phyloP scores from a whole-genome alignment of 2,797 vertebrate genomes.

The Sebastes melanostomus region DNA sequence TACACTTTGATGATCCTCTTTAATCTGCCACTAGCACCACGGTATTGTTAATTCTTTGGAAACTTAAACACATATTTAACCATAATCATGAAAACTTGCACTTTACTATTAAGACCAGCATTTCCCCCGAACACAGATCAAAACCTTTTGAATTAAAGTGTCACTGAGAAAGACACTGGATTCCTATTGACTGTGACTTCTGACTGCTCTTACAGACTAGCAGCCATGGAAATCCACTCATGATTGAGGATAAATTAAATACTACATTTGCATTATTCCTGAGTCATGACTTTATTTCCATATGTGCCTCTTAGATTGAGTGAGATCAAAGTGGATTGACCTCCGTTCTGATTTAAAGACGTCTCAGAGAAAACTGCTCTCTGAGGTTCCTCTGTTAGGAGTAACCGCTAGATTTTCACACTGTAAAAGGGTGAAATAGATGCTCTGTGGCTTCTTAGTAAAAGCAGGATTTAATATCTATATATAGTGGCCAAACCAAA shows the following conservation, averaged over 20 bases:
- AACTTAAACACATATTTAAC: not conserved
- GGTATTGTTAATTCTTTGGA: not conserved
- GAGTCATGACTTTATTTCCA: not conserved
- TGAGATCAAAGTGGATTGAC: slow-evolving; percentile 19
- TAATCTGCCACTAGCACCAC: not conserved
- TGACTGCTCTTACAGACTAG: too few species aligned
- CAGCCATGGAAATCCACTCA: not conserved
- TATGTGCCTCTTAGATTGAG: not conserved
- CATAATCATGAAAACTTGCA: not conserved
- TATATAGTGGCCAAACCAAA: not conserved
- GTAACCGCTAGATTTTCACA: not conserved
- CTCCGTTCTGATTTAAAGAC: slow-evolving; percentile 15
- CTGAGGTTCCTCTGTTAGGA: not conserved
- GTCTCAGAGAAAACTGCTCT: slow-evolving; percentile 3
- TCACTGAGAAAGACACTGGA: not conserved
- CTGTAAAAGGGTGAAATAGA: not conserved
- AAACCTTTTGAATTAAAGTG: not conserved
- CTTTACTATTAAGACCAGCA: not conserved
- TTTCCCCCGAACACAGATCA: not conserved
- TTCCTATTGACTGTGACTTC: not conserved
- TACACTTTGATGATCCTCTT: not conserved
- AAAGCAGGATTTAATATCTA: not conserved
- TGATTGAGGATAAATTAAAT: not conserved
- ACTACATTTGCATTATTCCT: not conserved
- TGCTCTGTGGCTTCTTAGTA: not conserved